Conservation (phyloP, 2,113 vertebrate species). For the Stictonetta naevosa region DNA sequence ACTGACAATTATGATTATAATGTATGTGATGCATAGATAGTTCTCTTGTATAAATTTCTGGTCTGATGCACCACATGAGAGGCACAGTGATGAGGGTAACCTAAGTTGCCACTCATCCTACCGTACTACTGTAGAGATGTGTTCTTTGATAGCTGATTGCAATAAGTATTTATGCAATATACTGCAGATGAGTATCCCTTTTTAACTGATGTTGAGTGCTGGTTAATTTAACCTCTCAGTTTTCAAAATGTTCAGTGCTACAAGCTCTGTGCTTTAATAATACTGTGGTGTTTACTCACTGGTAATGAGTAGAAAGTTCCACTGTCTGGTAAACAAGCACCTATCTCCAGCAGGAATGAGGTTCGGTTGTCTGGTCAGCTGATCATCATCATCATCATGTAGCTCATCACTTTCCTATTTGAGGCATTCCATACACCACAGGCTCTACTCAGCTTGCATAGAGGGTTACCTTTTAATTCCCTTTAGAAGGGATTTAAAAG, state of each 20-base stretch:
- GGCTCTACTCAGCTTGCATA: background rate
- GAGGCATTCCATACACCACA: background rate
- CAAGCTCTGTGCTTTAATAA: background rate
- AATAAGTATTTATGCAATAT: background rate
- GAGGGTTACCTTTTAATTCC: background rate
- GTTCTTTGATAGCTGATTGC: background rate
- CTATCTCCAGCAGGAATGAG: background rate
- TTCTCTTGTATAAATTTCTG: conserved; percentile 5
- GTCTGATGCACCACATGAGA: background rate
- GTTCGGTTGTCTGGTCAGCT: background rate
- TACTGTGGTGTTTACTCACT: background rate
- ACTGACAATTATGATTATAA: conserved; percentile 39
- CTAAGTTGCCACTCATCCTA: background rate
- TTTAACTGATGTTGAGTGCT: background rate
- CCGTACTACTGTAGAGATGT: background rate
- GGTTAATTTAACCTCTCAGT: background rate
- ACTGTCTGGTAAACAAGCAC: background rate
- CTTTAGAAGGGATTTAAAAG: background rate
- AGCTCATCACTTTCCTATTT: background rate
- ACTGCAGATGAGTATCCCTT: background rate
- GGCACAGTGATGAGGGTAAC: background rate
- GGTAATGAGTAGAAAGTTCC: background rate
- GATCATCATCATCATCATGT: background rate
- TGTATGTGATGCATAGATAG: background rate
- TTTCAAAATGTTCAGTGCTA: background rate